Base-by-base conservation (phyloP, 2,113 vertebrate genomes). In the Gambusia affinis region DNA sequence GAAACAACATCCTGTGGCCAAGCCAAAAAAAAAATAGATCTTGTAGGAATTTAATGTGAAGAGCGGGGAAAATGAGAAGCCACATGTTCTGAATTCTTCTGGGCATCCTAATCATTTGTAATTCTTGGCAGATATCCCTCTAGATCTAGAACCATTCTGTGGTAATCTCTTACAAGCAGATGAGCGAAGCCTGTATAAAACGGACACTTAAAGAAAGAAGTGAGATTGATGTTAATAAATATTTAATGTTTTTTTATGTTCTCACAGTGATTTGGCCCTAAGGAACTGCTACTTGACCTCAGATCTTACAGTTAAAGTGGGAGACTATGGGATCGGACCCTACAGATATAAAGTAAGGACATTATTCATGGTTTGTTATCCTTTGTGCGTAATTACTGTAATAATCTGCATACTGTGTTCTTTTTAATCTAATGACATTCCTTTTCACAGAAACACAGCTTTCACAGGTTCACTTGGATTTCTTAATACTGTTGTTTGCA, bases 271-370 rank as follows among this genome's bases (percentile, higher is more conserved):
- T 88, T 88, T 99, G 89, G 97, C 97, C 78, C 93, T 99, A 86
- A 92, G 98, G 85, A 99, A 98, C 88, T 99, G 98, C 91, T 99
- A 96, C 88, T 95, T 99, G 51, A 98, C 98, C 12, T 95, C 95
- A 0, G 98, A 99, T 87, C 93, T 99, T 82, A 99, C 97, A 19
- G 96, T 99, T 81, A 99, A 98, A 96, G 94, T 99, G 70, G 98
- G 98, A 78, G 97, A 99, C 88, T 99, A 98, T 35, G 97, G 97
- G 14, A 96, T 97, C 74, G 98, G 98, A 79, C 95, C 96, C 88
- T 96, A 95, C 75, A 95, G 95, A 87, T 97, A 96, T 76, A 97
- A 98, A 95, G 98, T 99, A 92, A 95, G 94, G 64, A 64, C 24
- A 69, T 29, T 33, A 39, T 29, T 44, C 6, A 35, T 51, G 51